Evolutionary conservation across 2,113 vertebrate species (phyloP), one percentile per base, ranked within the genome.

Genomic region (Heterocephalus glaber): DNA sequence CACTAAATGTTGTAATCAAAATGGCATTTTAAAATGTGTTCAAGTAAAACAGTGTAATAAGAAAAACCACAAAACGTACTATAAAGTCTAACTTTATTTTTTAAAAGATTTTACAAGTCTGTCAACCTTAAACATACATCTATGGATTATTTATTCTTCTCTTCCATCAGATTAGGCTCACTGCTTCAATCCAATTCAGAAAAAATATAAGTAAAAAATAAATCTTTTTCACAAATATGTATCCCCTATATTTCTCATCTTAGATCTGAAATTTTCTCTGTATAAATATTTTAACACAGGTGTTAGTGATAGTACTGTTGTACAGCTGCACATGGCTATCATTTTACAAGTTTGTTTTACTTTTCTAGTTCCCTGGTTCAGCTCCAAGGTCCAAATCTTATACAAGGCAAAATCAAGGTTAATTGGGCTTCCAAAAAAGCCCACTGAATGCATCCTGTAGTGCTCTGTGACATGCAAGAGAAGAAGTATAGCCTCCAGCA

Each of bases 391-490:
- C 92, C 96, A 96, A 49, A 54, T 89, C 61, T 94, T 90, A 0
- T 58, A 41, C 96, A 81, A 66, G 4, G 86, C 5, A 1, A 95
- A 87, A 17, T 22, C 2, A 86, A 16, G 52, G 94, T 97, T 99
- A 98, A 30, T 93, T 97, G 95, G 98, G 97, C 94, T 98, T 97
- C 98, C 98, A 99, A 97, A 99, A 99, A 80, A 99, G 98, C 17
- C 99, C 99, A 54, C 99, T 99, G 99, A 99, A 99, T 0, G 99
- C 99, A 86, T 99, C 99, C 98, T 99, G 99, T 41, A 99, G 95
- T 26, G 99, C 99, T 94, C 99, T 98, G 98, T 99, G 98, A 98
- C 99, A 99, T 0, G 99, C 99, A 30, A 99, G 98, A 56, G 99
- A 99, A 56, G 99, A 99, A 49, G 98, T 97, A 97, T 99, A 99